Percentiles rank a stretch among this genome's conserved stretches.
These are phyloP conservation scores for Hippocampus abdominalis DNA, from an alignment of 2,113 vertebrate species.

Conservation along the genomic window DNA sequence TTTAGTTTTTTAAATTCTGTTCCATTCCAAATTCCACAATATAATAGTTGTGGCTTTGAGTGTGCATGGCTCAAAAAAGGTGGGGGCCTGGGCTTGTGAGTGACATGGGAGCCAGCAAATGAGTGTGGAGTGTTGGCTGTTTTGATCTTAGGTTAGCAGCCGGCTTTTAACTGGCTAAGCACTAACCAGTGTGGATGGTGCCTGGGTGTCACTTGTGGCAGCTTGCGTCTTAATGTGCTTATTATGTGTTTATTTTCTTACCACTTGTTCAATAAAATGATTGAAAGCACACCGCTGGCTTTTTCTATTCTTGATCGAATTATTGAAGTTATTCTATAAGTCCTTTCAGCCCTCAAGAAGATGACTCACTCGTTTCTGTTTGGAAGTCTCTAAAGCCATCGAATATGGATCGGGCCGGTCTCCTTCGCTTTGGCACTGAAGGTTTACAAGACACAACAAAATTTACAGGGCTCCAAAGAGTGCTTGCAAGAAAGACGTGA, in stretches of 20 bases:
- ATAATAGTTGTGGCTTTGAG: not conserved
- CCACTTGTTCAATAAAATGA: not conserved
- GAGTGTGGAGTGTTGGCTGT: not conserved
- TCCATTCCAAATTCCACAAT: not conserved
- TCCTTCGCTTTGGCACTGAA: conserved; percentile 91
- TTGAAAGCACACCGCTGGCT: not conserved
- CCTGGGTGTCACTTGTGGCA: no score
- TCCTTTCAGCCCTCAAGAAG: not conserved
- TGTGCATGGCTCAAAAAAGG: not conserved
- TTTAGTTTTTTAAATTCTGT: no score
- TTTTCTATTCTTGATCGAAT: not conserved
- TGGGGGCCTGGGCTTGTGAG: not conserved
- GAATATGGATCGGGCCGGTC: conserved; percentile 96
- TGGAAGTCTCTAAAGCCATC: conserved; percentile 99
- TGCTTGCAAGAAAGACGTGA: not conserved
- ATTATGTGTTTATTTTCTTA: not conserved
- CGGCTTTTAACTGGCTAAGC: not conserved
- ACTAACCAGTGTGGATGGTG: no score
- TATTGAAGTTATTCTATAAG: not conserved
- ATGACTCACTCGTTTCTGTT: conserved; percentile 91
- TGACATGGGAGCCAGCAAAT: not conserved
- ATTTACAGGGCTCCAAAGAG: conserved; percentile 3
- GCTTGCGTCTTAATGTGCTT: no score
- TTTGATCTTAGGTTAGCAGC: not conserved
- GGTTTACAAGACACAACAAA: conserved; percentile 10